phyloP scores from a whole-genome alignment of 2,797 vertebrate species.

The Rhabdophis nuchalis region DNA sequence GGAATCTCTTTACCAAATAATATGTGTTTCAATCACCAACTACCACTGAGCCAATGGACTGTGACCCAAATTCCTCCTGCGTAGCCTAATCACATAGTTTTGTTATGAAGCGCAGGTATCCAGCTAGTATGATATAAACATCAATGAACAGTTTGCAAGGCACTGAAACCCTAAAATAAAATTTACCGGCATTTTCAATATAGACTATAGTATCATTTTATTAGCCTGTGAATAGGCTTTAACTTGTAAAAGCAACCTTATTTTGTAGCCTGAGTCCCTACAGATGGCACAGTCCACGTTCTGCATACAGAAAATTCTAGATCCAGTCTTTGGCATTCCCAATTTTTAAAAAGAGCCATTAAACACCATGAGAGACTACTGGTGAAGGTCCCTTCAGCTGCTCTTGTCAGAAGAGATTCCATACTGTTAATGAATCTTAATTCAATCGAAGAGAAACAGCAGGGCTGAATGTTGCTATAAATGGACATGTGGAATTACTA shows the following conservation, averaged over 20 bases:
- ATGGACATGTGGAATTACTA: not conserved
- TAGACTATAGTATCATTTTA: not conserved
- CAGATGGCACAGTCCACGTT: not conserved
- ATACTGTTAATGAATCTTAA: not conserved
- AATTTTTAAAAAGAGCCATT: not conserved
- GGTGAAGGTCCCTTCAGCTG: not conserved
- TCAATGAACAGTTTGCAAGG: not conserved
- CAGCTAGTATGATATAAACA: not conserved
- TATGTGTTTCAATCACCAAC: too few relatives aligned
- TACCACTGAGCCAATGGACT: too few relatives aligned
- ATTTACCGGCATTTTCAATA: not conserved
- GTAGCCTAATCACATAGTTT: too few relatives aligned
- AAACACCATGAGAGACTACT: not conserved
- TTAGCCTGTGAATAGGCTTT: not conserved
- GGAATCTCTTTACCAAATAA: too few relatives aligned
- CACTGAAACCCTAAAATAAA: not conserved
- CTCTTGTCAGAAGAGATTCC: not conserved
- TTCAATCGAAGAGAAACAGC: not conserved
- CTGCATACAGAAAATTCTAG: not conserved
- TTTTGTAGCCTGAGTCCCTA: not conserved
- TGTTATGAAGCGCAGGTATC: too few relatives aligned
- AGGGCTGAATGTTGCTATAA: not conserved
- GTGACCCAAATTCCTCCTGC: too few relatives aligned
- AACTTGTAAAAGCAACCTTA: not conserved
- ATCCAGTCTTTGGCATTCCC: not conserved